Evolutionary conservation across 1,140 invertebrate species (phyloP).

Genomic region (Bradysia coprophila): DNA sequence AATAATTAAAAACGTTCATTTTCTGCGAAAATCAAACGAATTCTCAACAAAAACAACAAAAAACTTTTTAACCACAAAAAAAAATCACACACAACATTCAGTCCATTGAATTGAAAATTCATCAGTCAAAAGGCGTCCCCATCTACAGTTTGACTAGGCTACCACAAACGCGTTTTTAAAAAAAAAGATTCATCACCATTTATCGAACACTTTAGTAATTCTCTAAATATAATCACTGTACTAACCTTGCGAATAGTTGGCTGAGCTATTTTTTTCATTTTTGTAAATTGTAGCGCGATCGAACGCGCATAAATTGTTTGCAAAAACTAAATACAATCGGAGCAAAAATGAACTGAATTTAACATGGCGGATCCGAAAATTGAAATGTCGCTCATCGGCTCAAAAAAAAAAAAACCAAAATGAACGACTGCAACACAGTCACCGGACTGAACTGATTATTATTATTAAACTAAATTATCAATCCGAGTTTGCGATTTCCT

Average conservation of each 20-base stretch:
- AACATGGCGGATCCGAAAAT: slow-evolving; percentile 5
- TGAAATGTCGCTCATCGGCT: too few relatives aligned
- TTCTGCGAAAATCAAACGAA: background rate
- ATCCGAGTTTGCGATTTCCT: too few relatives aligned
- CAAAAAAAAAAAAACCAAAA: too few relatives aligned
- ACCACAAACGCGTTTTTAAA: too few relatives aligned
- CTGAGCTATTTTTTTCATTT: slow-evolving; percentile 1
- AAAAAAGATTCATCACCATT: too few relatives aligned
- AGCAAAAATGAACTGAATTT: slow-evolving; percentile 2
- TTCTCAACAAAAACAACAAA: too few relatives aligned
- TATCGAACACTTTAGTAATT: too few relatives aligned
- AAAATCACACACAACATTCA: background rate
- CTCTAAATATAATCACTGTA: too few relatives aligned
- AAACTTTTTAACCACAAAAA: background rate
- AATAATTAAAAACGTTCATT: background rate
- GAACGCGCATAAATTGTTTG: slow-evolving; percentile 1
- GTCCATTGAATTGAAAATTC: background rate
- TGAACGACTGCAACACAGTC: background rate
- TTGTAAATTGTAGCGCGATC: slow-evolving; percentile 1
- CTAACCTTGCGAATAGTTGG: background rate
- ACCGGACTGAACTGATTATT: too few relatives aligned
- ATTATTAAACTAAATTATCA: too few relatives aligned
- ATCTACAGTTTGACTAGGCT: too few relatives aligned
- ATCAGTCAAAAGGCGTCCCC: background rate
- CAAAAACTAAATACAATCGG: background rate